Conservation (phyloP, 2,797 vertebrate species). For the Clarias laeviceps region DNA sequence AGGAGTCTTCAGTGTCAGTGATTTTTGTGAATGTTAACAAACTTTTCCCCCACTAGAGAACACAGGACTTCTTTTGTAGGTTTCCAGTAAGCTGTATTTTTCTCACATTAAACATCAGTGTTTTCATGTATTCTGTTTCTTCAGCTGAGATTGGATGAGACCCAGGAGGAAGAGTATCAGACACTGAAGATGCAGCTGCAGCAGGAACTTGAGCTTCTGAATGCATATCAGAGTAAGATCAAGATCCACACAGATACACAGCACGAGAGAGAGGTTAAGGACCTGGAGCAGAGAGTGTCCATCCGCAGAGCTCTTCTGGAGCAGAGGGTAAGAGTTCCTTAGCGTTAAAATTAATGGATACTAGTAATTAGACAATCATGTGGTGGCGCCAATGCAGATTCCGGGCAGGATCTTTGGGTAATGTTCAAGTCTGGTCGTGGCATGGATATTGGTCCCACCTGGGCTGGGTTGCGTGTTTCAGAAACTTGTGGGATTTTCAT, state of each 20-base stretch:
- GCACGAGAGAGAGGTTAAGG: conserved; percentile 87
- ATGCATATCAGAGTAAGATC: conserved; percentile 95
- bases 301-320: conserved; percentile 88
- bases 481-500: not conserved
- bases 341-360: not conserved
- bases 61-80: not conserved
- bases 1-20: not conserved
- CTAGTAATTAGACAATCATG: not conserved
- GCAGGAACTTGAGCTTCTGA: conserved; percentile 90
- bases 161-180: conserved; percentile 90
- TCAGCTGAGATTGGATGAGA: conserved; percentile 89
- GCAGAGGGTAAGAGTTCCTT: conserved; percentile 77
- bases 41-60: not conserved
- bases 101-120: not conserved
- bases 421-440: not conserved
- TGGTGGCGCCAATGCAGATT: not conserved
- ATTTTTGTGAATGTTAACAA: not conserved
- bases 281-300: conserved; percentile 90
- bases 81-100: not conserved
- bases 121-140: conserved; percentile 38
- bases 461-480: not conserved
- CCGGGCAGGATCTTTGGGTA: not conserved
- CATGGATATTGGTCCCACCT: not conserved
- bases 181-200: conserved; percentile 90
- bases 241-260: conserved; percentile 92